Conservation (phyloP, 2,888 invertebrate genomes). For the Philhelius pedissequus region DNA sequence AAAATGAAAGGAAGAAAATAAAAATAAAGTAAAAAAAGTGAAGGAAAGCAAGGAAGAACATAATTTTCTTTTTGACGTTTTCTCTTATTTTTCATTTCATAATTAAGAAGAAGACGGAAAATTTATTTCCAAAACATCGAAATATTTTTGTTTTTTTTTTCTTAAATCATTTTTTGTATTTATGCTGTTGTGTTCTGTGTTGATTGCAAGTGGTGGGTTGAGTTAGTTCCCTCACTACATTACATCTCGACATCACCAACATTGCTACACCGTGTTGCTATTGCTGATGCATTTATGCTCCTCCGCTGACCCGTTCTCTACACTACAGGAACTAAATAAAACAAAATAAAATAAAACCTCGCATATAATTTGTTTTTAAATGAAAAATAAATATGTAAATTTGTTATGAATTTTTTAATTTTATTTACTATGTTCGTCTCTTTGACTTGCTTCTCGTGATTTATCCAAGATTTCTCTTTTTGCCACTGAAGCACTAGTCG, state of each 20-base stretch:
- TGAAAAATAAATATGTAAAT: conserved; percentile 46
- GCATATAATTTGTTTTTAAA: not conserved
- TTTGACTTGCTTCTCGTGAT: conserved; percentile 54
- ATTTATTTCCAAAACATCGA: conserved; percentile 39
- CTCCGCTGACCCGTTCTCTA: not conserved
- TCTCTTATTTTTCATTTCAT: conserved; percentile 49
- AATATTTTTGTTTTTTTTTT: conserved; percentile 26
- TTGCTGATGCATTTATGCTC: not conserved
- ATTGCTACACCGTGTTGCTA: not conserved
- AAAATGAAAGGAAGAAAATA: conserved; percentile 26
- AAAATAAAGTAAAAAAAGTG: conserved; percentile 14
- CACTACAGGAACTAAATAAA: not conserved
- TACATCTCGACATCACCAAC: not conserved
- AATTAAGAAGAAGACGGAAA: conserved; percentile 40
- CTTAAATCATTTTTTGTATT: conserved; percentile 11
- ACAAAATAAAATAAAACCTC: not conserved
- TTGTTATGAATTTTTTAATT: conserved; percentile 45
- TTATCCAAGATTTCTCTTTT: conserved; percentile 57
- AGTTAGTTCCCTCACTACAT: not conserved
- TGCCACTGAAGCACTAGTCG: conserved; percentile 14
- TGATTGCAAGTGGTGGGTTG: not conserved
- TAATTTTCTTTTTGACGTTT: conserved; percentile 58
- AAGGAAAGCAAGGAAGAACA: conserved; percentile 4
- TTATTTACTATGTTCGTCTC: conserved; percentile 40
- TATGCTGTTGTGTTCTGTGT: conserved; percentile 26